phyloP scores from a whole-genome alignment of 1,140 invertebrate species.

The Zaprionus capensis region DNA sequence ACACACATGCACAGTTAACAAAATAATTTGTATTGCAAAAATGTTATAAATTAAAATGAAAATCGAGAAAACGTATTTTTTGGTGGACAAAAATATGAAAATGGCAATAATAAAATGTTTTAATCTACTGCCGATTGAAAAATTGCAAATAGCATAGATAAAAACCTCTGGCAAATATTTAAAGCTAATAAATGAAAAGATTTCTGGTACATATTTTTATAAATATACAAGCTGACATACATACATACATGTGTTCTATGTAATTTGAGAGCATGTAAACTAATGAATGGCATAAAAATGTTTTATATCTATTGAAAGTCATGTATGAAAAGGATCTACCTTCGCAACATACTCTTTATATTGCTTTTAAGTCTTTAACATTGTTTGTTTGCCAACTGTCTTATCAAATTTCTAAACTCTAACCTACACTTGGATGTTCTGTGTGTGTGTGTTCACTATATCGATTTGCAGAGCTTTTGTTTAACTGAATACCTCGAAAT shows the following conservation, averaged over 20 bases:
- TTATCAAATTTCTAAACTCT: not conserved
- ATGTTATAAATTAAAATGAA: conserved; percentile 12
- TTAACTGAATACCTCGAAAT: conserved; percentile 48
- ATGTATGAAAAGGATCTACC: too few relatives aligned
- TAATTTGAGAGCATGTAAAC: conserved; percentile 1
- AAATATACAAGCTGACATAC: not conserved
- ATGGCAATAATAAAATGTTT: not conserved
- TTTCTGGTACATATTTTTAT: not conserved
- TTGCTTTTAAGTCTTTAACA: not conserved
- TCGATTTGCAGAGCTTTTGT: conserved; percentile 56
- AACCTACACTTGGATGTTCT: conserved; percentile 3
- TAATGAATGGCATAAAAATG: not conserved
- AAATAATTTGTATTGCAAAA: conserved; percentile 3
- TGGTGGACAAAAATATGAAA: not conserved
- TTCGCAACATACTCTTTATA: too few relatives aligned
- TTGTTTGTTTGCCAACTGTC: not conserved
- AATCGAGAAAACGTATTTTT: conserved; percentile 1
- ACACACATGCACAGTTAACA: not conserved
- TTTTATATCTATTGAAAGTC: too few relatives aligned
- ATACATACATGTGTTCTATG: not conserved
- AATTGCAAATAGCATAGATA: not conserved
- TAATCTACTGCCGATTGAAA: conserved; percentile 2
- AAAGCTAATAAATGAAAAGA: conserved; percentile 21
- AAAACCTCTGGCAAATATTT: conserved; percentile 34
- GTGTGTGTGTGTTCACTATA: conserved; percentile 20